Base-by-base conservation (phyloP, 2,888 invertebrate genomes). In the Ctenicera cuprea region DNA sequence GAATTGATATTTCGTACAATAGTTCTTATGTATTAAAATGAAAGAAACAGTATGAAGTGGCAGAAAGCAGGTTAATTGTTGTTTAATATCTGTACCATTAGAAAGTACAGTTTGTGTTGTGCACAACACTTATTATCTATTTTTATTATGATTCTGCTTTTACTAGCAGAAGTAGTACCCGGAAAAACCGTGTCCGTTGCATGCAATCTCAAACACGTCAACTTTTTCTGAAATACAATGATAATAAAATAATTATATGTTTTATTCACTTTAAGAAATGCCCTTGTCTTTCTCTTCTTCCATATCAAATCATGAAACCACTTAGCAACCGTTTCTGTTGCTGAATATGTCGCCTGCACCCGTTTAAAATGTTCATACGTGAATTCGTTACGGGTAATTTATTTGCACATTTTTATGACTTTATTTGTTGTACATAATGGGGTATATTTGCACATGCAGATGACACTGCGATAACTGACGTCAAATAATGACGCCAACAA, bases 31-130 rank as follows among this genome's bases (percentile, higher is more conserved):
- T 14, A 41, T 41, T 41, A 41, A 14, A 16, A n/a, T 7, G 43
- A 8, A 48, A 14, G n/a, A 45, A 45, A 8, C 43, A 45, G 16
- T 16, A 45, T 16, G 14, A 45, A 45, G 43, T 18, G 7, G 8
- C 20, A 16, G 18, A 48, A 59, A 68, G 16, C 26, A 45, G 68
- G 59, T 68, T 68, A 68, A 68, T 68, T 61, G 48, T 59, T 20
- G 38, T 61, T 59, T 59, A 61, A 68, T 68, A 41, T 33, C 38
- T 12, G 59, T 16, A 18, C n/a, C 50, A 50, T 69, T 69, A 70
- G 70, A 70, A 70, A 70, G 63, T 63, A 59, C 38, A 41, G 45
- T 62, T 61, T 69, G 33, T 20, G 48, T 30, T 43, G 14, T 20
- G 30, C 52, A 63, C 18, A 59, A 33, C 30, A 14, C 57, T 33